phyloP scores from a whole-genome alignment of 2,888 invertebrate species.

The Eulithis prunata region DNA sequence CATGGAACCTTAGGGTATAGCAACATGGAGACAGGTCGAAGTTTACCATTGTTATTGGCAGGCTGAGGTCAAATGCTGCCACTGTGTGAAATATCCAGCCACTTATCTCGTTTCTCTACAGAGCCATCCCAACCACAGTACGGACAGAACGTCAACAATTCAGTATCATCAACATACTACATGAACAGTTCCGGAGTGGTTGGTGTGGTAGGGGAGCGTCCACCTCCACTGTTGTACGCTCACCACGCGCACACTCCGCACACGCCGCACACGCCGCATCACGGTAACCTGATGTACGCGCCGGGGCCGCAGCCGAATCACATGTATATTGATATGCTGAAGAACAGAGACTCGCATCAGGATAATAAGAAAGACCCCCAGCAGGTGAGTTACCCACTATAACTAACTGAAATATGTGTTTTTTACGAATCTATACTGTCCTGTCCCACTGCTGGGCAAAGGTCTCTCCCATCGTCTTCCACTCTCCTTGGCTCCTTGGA shows the following conservation, averaged over 20 bases:
- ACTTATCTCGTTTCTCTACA: conserved; percentile 5
- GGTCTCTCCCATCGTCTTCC: no score
- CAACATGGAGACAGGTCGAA: no score
- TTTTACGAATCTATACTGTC: no score
- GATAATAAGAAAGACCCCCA: conserved; percentile 71
- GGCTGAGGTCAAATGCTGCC: no score
- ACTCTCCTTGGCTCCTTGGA: no score
- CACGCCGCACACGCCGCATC: conserved; percentile 68
- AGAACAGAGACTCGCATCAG: conserved; percentile 72
- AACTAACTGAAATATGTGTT: no score
- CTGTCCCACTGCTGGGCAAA: no score
- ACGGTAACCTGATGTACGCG: conserved; percentile 68
- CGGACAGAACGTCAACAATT: conserved; percentile 64
- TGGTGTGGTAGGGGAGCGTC: conserved; percentile 68
- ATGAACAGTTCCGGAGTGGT: conserved; percentile 72
- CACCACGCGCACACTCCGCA: conserved; percentile 74
- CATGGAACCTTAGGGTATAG: no score
- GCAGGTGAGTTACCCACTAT: conserved; percentile 62
- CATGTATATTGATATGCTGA: conserved; percentile 73
- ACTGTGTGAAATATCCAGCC: no score
- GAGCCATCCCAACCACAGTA: conserved; percentile 64
- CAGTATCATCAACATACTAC: conserved; percentile 69
- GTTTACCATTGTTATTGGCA: no score
- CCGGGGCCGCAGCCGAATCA: conserved; percentile 69
- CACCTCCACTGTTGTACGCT: conserved; percentile 74